Conservation (phyloP, 53 echinoderm and acorn worm species). For the Paracentrotus lividus region DNA sequence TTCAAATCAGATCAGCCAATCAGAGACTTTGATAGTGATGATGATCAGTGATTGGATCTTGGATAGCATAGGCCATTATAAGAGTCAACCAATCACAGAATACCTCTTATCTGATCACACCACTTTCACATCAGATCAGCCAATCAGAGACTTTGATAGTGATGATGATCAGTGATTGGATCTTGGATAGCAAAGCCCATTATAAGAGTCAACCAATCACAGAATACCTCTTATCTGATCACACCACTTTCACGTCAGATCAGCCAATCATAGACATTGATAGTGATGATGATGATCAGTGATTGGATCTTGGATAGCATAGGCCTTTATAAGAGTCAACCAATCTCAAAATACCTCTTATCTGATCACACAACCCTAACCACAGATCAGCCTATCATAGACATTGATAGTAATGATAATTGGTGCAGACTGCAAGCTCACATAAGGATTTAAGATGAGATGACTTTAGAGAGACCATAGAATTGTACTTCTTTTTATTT, state of each 20-base stretch:
- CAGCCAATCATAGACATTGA: constrained; percentile 60
- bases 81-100: constrained; percentile 86
- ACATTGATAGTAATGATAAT: background rate
- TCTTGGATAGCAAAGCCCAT: constrained; percentile 85
- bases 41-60: background rate
- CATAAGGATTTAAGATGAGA: background rate
- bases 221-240: constrained; percentile 82
- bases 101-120: constrained; percentile 80
- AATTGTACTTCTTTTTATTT: background rate
- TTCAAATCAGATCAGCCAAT: constrained; percentile 74
- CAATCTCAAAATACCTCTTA: constrained; percentile 85
- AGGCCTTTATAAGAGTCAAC: constrained; percentile 79
- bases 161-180: constrained; percentile 83
- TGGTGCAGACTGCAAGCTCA: background rate
- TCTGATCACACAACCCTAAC: constrained; percentile 37
- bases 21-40: constrained; percentile 60
- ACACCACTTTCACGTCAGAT: background rate
- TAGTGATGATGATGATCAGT: constrained; percentile 70
- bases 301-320: constrained; percentile 92
- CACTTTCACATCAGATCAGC: background rate
- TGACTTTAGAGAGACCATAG: background rate
- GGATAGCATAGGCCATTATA: constrained; percentile 60
- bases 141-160: constrained; percentile 60
- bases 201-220: constrained; percentile 82
- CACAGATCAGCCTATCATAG: constrained; percentile 46